phyloP scores from a whole-genome alignment of 2,888 invertebrate genomes.

The Acleris cristana region DNA sequence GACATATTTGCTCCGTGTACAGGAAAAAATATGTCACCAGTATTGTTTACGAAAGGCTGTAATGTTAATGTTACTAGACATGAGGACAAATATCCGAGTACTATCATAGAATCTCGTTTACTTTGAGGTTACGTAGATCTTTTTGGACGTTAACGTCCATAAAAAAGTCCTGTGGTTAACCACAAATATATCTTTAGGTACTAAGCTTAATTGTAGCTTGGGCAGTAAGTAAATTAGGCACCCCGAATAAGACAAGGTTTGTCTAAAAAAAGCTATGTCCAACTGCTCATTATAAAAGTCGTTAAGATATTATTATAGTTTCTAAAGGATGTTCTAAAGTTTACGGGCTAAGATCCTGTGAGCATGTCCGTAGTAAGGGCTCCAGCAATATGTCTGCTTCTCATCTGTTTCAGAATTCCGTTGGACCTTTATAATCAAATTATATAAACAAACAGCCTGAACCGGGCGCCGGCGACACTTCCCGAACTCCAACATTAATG shows the following conservation, averaged over 20 bases:
- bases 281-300: no score
- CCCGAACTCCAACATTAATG: constrained; percentile 54
- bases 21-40: constrained; percentile 16
- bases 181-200: no score
- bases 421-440: constrained; percentile 50
- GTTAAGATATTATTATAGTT: no score
- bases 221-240: no score
- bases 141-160: no score
- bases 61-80: not conserved
- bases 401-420: constrained; percentile 31
- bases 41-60: not conserved
- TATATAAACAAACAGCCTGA: constrained; percentile 52
- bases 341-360: not conserved
- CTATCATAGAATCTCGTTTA: not conserved
- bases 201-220: no score
- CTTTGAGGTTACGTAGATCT: no score
- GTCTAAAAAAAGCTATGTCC: no score
- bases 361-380: constrained; percentile 13
- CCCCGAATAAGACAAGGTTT: no score
- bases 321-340: no score
- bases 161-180: no score
- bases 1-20: constrained; percentile 2
- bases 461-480: constrained; percentile 46
- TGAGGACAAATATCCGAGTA: not conserved
- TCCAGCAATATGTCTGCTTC: not conserved